Base-by-base conservation (phyloP, 2,888 invertebrate species). In the Thysanoteuthis rhombus region DNA sequence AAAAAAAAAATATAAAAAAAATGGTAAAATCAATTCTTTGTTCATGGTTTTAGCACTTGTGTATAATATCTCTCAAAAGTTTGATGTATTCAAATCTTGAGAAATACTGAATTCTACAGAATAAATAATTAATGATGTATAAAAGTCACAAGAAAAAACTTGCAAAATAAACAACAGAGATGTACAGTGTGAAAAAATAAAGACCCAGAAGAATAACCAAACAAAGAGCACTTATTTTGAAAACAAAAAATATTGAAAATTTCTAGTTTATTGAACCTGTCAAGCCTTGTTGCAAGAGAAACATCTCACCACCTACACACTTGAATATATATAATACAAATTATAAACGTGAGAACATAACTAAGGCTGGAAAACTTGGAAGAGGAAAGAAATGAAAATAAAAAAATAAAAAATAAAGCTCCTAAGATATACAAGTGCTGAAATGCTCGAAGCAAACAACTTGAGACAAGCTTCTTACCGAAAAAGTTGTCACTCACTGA, bases 401-500 rank as follows among this genome's bases (percentile, higher is more conserved):
- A 89, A 89, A 89, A 38, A 38, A 89, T 12, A 89, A 89, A 16
- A 28, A 36, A 36, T 22, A 89, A 90, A 90, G 90, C 39, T 28
- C 28, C 91, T 91, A 40, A 39, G 40, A 91, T 42, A 75, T 75
- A 75, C 75, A 75, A 91, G 91, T 91, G 91, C 91, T 92, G 58
- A 36, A 94, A 42, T 90, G 25, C 36, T 90, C n/a, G 28, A 97
- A 94, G 92, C 36, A 94, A 90, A 94, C 94, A 94, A 45, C 93
- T 90, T 47, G 93, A 94, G 93, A 89, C 93, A 94, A 47, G 92
- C 91, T 93, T 98, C 99, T 99, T 98, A 99, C 99, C 99, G 97
- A 99, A 99, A 98, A 99, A 99, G 98, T 99, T 99, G 98, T 99
- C 99, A 98, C 99, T 99, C 98, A 99, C 99, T 99, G 98, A 93